Evolutionary conservation across 2,888 invertebrate genomes (phyloP).

Genomic region (Sarcophaga caerulescens): DNA sequence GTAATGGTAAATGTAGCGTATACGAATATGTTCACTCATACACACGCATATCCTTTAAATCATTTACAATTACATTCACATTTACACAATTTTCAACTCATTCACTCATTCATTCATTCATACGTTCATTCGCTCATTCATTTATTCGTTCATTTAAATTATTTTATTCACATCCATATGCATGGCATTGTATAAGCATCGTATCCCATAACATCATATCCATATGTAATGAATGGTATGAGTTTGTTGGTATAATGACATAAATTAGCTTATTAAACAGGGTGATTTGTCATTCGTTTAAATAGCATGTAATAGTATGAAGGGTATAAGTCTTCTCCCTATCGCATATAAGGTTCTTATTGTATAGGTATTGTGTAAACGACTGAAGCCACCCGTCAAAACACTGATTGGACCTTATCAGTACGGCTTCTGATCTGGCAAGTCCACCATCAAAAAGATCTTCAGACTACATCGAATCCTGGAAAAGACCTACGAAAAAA

Average conservation of each 20-base stretch:
- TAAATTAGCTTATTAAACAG: conserved; percentile 51
- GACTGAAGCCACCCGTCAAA: too few species aligned
- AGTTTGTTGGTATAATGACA: conserved; percentile 31
- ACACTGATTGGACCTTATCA: too few species aligned
- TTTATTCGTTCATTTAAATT: conserved; percentile 25
- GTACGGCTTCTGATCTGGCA: too few species aligned
- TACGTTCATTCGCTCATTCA: conserved; percentile 3
- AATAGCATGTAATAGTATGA: too few species aligned
- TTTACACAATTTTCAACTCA: background rate
- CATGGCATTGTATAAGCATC: background rate
- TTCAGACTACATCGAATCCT: too few species aligned
- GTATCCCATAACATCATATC: background rate
- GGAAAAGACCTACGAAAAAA: too few species aligned
- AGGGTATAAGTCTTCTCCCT: too few species aligned
- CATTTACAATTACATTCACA: conserved; percentile 11
- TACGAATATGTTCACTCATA: conserved; percentile 10
- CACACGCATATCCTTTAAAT: background rate
- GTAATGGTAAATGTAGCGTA: conserved; percentile 43
- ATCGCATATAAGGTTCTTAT: too few species aligned
- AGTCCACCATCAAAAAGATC: too few species aligned
- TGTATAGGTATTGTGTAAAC: too few species aligned
- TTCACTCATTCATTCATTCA: conserved; percentile 17
- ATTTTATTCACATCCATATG: conserved; percentile 23
- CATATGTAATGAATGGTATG: background rate
- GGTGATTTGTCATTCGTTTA: conserved; percentile 11